Evolutionary conservation across 2,113 vertebrate genomes (phyloP), one percentile per base, ranked within the genome.

Genomic region (Channa argus): DNA sequence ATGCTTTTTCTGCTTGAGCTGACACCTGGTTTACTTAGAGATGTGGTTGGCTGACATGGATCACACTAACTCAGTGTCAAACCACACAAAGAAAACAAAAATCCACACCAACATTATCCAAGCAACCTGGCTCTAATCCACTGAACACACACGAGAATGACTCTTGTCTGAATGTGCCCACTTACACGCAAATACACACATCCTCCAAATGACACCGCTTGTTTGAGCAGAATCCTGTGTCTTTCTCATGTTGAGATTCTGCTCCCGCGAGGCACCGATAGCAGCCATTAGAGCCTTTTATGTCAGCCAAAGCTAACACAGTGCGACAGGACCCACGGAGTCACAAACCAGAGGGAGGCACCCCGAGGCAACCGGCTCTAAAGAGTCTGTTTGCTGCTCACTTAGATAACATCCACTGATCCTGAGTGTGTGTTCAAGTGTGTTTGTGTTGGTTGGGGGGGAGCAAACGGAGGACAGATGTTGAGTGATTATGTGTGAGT

Each of bases 321-420:
- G 50, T n/a, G 36, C 70, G 89, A 90, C 88, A 74, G 62, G 55
- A 69, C 47, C 47, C 71, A 78, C 70, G 8, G 74, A 85, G 85
- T 78, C 84, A 71, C 73, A 66, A 66, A 88, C 83, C 76, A 75
- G 69, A 68, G 74, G 75, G 64, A 68, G 65, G 46, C 52, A 34
- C 81, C 85, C 77, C 11, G 45, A 71, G 83, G 86, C 77, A 9
- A 50, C 9, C 33, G 13, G 41, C 79, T 80, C 77, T 86, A 85
- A 89, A 91, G 74, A 79, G 78, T 85, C 76, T 87, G 85, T 87
- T 88, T 91, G 75, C 83, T 79, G 86, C 86, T 92, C 85, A 84
- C 85, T 93, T 89, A 87, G 86, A 86, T 87, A 75, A 89, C 86
- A 83, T 90, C 84, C 53, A 72, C 70, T 64, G 55, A 87, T 82